Evolutionary conservation across 1,140 invertebrate genomes (phyloP).

Genomic region (Euborellia annulipes): DNA sequence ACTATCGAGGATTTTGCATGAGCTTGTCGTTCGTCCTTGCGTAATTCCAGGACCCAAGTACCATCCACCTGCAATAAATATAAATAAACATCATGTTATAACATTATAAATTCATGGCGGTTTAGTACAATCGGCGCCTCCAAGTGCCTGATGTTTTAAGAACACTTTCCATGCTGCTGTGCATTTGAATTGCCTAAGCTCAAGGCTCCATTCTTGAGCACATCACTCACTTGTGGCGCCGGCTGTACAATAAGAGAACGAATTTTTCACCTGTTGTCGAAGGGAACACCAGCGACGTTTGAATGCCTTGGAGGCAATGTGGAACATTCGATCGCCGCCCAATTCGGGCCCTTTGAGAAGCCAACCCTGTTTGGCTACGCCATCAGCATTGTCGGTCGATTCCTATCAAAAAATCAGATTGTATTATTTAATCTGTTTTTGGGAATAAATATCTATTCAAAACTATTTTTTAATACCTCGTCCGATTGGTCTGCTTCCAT

Average conservation of each 20-base stretch:
- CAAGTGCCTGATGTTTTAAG: no score
- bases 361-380: slow-evolving; percentile 76
- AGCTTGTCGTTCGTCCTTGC: slow-evolving; percentile 81
- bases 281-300: slow-evolving; percentile 80
- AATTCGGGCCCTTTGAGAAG: slow-evolving; percentile 80
- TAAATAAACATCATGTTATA: no score
- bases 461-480: slow-evolving; percentile 40
- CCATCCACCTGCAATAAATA: slow-evolving; percentile 49
- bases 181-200: no score
- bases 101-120: no score
- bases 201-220: no score
- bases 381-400: slow-evolving; percentile 30
- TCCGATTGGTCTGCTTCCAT: slow-evolving; percentile 67
- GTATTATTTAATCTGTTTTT: slow-evolving; percentile 4
- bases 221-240: no score
- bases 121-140: no score
- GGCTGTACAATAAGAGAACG: no score
- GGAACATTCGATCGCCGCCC: slow-evolving; percentile 64
- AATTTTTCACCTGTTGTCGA: slow-evolving; percentile 4
- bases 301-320: slow-evolving; percentile 77
- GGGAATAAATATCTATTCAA: no score
- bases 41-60: slow-evolving; percentile 77
- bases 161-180: no score
- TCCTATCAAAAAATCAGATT: slow-evolving; percentile 22
- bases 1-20: slow-evolving; percentile 84